Evolutionary conservation across 2,888 invertebrate species (phyloP), one percentile per base, ranked within the genome.

Genomic region (Mimumesa dahlbomi): DNA sequence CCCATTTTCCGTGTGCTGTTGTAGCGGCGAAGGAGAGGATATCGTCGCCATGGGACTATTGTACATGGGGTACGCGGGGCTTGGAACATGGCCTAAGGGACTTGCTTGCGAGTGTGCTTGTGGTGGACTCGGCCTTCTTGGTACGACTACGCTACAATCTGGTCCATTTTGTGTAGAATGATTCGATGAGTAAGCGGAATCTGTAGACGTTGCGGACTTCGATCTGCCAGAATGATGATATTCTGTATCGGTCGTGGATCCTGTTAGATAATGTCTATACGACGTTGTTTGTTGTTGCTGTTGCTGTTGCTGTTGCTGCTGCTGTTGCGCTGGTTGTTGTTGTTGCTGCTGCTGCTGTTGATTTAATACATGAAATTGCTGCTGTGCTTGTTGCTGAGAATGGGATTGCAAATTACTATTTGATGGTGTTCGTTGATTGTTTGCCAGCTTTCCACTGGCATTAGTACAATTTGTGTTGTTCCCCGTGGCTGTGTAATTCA

Each of bases 11-110:
- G 90, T 89, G 82, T 93, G 93, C 79, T 93, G 93, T 82, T 94
- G 94, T 2, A 89, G 80, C 2, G 90, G 88, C 9, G 90, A 89
- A 3, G 94, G 94, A 1, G 94, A 94, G 71, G 94, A 93, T 80
- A 94, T 92, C 3, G 94, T 93, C 84, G 94, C 93, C 93, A 95
- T 93, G 18, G 96, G 95, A 89, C 95, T 95, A 88, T 95, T 94
- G 88, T 96, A 96, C 92, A 95, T 93, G 38, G 95, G 95, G 90
- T 96, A 96, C 58, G 94, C 94, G 48, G 95, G 95, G 90, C 94
- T 94, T 80, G 94, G 93, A 22, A 93, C 94, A 89, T 94, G 94
- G 54, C 94, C 93, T 53, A 94, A 85, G 1, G 94, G 94, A 64
- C 94, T 94, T 34, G 94, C 93, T 86, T 94, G 94, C 9, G 94